Percentiles rank a stretch among this genome's conserved stretches.
Evolutionary conservation across 1,140 invertebrate species (phyloP).

Genomic region (Gerris buenoi): DNA sequence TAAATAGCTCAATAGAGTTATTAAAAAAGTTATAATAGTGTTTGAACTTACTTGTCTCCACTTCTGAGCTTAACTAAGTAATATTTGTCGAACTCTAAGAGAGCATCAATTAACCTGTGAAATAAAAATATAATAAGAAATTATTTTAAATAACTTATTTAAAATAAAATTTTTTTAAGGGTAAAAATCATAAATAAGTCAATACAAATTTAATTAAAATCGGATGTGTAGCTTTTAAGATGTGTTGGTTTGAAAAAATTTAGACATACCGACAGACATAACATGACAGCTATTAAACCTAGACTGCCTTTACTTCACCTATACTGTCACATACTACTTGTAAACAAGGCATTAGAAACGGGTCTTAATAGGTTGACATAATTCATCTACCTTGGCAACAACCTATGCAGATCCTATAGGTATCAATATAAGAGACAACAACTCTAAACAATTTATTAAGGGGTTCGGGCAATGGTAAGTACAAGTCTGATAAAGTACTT

Average conservation of each 20-base stretch:
- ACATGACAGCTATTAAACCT: no score
- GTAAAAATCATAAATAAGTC: not conserved
- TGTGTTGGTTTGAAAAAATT: not conserved
- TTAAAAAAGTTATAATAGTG: not conserved
- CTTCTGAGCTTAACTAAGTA: not conserved
- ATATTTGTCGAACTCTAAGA: not conserved
- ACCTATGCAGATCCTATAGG: no score
- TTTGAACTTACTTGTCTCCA: not conserved
- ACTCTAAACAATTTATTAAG: no score
- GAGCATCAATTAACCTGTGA: slow-evolving; percentile 1
- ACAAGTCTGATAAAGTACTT: no score
- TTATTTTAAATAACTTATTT: not conserved
- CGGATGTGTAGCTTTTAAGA: not conserved
- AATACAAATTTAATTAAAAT: not conserved
- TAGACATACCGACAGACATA: no score
- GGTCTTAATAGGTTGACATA: no score
- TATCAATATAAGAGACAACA: no score
- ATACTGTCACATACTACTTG: no score
- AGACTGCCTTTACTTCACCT: no score
- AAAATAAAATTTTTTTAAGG: not conserved
- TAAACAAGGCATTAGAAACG: no score
- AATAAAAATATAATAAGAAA: not conserved
- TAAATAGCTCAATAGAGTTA: not conserved
- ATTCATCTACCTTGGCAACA: no score
- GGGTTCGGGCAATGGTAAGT: no score